These are phyloP conservation scores for Meiosimyza decipiens DNA, from an alignment of 2,888 invertebrate genomes.

Conservation along the genomic window DNA sequence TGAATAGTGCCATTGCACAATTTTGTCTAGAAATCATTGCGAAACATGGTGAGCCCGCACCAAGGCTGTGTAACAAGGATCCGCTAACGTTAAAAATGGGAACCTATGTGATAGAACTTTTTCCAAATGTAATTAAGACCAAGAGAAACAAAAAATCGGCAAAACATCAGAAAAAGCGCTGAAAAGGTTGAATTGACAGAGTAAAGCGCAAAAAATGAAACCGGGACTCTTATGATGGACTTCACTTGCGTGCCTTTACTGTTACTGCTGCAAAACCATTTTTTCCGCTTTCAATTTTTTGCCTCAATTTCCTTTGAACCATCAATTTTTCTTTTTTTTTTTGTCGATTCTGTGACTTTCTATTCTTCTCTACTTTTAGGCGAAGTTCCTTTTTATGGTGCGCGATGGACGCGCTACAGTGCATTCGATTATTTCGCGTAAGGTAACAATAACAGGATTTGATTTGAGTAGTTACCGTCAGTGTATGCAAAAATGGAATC, in stretches of 20 bases:
- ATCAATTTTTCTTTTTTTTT: slow-evolving; percentile 24
- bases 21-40: slow-evolving; percentile 97
- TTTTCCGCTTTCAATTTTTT: slow-evolving; percentile 5
- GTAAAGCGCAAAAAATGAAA: not conserved
- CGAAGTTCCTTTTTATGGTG: slow-evolving; percentile 98
- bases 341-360: not conserved
- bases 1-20: slow-evolving; percentile 95
- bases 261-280: not conserved
- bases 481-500: slow-evolving; percentile 97
- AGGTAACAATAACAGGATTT: slow-evolving; percentile 85
- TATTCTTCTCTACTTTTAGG: slow-evolving; percentile 59
- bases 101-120: slow-evolving; percentile 91
- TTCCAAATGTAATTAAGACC: slow-evolving; percentile 77
- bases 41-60: slow-evolving; percentile 94
- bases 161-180: not conserved
- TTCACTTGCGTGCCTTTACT: not conserved
- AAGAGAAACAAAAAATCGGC: not conserved
- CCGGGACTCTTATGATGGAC: not conserved
- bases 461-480: slow-evolving; percentile 93
- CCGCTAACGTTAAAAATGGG: slow-evolving; percentile 98
- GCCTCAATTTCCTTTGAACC: slow-evolving; percentile 2
- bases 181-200: not conserved
- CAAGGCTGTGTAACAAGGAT: slow-evolving; percentile 98
- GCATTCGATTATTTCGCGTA: slow-evolving; percentile 96
- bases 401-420: slow-evolving; percentile 98